Percentiles rank a stretch among this genome's conserved stretches.
Conservation (phyloP, 2,797 vertebrate species). For the Peromyscus eremicus region DNA sequence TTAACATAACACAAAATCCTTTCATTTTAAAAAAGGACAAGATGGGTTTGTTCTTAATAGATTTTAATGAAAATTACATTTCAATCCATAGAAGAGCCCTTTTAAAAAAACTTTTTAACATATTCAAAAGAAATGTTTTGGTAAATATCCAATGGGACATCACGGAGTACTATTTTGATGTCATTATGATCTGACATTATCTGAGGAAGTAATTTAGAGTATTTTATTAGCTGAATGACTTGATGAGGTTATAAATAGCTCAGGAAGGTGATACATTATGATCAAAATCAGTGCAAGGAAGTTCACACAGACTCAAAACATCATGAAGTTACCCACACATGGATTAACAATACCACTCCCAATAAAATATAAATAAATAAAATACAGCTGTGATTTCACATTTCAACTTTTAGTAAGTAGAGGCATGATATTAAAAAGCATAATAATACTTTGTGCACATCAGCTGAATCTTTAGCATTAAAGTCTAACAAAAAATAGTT, state of each 20-base stretch:
- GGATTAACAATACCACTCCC: neutral
- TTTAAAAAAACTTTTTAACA: conserved; percentile 30
- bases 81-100: conserved; percentile 2
- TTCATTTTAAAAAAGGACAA: conserved; percentile 46
- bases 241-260: conserved; percentile 64
- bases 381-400: conserved; percentile 49
- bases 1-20: neutral
- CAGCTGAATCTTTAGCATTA: conserved; percentile 13
- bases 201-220: conserved; percentile 66
- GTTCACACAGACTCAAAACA: conserved; percentile 31
- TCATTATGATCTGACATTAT: conserved; percentile 61
- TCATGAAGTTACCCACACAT: conserved; percentile 25
- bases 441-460: neutral
- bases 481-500: conserved; percentile 57
- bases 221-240: conserved; percentile 70
- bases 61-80: conserved; percentile 61
- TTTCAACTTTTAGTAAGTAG: conserved; percentile 16
- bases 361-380: conserved; percentile 30
- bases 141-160: conserved; percentile 42
- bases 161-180: conserved; percentile 70
- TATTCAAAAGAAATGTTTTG: conserved; percentile 54
- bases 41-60: conserved; percentile 43
- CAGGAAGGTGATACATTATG: conserved; percentile 65
- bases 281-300: conserved; percentile 36
- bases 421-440: conserved; percentile 55